These are phyloP conservation scores for Spodoptera exigua DNA, from an alignment of 2,888 invertebrate species.

Conservation along the genomic window DNA sequence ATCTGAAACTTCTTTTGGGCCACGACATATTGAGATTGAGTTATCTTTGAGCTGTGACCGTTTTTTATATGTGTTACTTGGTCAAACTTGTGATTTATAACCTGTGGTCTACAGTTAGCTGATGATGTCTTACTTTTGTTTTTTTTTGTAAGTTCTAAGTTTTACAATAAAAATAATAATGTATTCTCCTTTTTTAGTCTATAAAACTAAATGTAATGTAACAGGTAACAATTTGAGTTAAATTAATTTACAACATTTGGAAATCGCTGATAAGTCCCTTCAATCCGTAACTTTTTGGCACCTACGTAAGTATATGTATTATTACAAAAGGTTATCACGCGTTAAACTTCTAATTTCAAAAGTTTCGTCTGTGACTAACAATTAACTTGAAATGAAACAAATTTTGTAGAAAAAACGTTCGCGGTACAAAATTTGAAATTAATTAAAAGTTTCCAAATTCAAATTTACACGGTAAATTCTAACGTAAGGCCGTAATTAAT, in stretches of 20 bases:
- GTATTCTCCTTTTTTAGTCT: too few species aligned
- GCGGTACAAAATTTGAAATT: slow-evolving; percentile 47
- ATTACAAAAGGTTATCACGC: slow-evolving; percentile 14
- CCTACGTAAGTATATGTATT: slow-evolving; percentile 4
- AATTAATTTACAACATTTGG: not conserved
- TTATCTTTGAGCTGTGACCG: slow-evolving; percentile 16
- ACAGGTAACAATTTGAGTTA: not conserved
- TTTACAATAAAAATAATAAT: too few species aligned
- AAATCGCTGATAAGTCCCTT: too few species aligned
- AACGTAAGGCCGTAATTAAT: slow-evolving; percentile 23
- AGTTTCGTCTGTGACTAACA: slow-evolving; percentile 30
- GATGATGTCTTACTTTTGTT: too few species aligned
- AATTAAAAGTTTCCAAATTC: slow-evolving; percentile 56
- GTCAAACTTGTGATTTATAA: not conserved
- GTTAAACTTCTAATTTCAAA: slow-evolving; percentile 31
- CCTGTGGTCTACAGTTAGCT: too few species aligned
- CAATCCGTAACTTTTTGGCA: not conserved
- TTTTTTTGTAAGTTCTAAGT: too few species aligned
- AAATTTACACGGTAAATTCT: slow-evolving; percentile 21
- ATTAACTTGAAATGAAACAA: slow-evolving; percentile 15
- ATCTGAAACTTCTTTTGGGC: slow-evolving; percentile 25
- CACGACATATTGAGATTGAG: slow-evolving; percentile 35
- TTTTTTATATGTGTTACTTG: slow-evolving; percentile 10
- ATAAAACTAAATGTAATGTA: too few species aligned
- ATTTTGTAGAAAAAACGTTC: slow-evolving; percentile 33